phyloP scores from a whole-genome alignment of 2,888 invertebrate genomes.

The Coremacera marginata region DNA sequence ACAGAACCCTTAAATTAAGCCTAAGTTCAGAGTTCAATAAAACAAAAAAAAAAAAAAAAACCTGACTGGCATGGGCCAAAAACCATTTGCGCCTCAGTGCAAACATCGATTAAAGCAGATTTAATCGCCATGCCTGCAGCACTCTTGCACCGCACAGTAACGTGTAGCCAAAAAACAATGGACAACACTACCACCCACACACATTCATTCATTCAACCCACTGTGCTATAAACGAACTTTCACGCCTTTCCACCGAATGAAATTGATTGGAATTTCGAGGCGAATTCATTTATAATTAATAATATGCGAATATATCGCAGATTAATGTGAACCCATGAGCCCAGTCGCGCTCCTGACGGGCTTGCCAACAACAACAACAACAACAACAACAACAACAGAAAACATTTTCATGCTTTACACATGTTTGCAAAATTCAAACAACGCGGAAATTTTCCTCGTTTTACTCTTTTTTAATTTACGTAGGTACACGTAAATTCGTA shows the following conservation, averaged over 20 bases:
- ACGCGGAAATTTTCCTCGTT: not conserved
- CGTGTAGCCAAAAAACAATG: not conserved
- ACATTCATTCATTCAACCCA: not conserved
- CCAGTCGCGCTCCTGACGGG: not conserved
- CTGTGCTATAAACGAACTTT: not conserved
- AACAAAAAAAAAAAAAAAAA: too few species aligned
- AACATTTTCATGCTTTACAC: not conserved
- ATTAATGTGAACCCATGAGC: slow-evolving; percentile 43
- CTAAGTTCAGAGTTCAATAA: not conserved
- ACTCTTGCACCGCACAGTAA: not conserved
- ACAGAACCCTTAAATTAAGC: not conserved
- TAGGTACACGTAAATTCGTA: not conserved
- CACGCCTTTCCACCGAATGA: slow-evolving; percentile 17
- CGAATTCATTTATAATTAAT: slow-evolving; percentile 53
- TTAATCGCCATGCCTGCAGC: not conserved
- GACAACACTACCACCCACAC: not conserved
- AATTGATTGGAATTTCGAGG: slow-evolving; percentile 39
- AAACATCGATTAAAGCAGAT: slow-evolving; percentile 18
- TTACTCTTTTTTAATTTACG: not conserved
- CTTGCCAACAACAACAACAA: not conserved
- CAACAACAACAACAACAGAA: too few species aligned
- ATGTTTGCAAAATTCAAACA: slow-evolving; percentile 15
- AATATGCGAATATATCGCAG: slow-evolving; percentile 51
- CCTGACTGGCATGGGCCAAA: too few species aligned
- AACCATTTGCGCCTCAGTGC: not conserved